A percentile compares a stretch with the other conserved stretches of the same genome.
phyloP scores from a whole-genome alignment of 2,113 vertebrate species.

The Pycnonotus jocosus region DNA sequence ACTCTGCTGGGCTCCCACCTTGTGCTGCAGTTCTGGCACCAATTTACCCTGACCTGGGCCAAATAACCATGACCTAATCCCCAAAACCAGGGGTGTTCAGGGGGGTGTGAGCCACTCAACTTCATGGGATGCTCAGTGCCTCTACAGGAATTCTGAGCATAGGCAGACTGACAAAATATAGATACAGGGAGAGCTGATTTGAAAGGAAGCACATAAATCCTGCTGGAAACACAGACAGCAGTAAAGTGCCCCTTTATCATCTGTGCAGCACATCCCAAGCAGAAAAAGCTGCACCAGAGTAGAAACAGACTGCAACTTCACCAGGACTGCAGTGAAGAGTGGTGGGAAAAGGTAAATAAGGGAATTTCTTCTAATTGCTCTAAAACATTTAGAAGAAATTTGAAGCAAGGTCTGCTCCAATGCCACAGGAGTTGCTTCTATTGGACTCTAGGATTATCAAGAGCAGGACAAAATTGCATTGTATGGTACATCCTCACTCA shows the following conservation, averaged over 20 bases:
- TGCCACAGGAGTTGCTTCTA: neutral
- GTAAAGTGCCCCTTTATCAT: neutral
- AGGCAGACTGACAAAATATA: neutral
- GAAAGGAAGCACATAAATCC: neutral
- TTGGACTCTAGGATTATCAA: neutral
- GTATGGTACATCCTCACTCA: neutral
- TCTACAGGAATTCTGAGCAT: neutral
- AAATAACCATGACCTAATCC: accelerated
- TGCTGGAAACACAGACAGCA: neutral
- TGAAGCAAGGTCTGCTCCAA: neutral
- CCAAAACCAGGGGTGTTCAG: neutral
- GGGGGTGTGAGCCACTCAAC: neutral
- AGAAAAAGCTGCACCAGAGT: neutral
- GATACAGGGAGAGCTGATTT: neutral
- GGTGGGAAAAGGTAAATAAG: neutral
- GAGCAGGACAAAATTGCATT: neutral
- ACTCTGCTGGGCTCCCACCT: neutral
- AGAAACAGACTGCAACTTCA: neutral
- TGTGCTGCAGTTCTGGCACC: neutral
- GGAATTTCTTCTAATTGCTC: neutral
- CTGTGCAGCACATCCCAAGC: neutral
- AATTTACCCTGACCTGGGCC: neutral
- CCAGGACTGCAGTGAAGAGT: neutral
- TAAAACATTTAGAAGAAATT: neutral
- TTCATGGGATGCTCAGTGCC: neutral